Evolutionary conservation across 2,888 invertebrate genomes (phyloP), one percentile per base, ranked within the genome.

Genomic region (Andrena trimmerana): DNA sequence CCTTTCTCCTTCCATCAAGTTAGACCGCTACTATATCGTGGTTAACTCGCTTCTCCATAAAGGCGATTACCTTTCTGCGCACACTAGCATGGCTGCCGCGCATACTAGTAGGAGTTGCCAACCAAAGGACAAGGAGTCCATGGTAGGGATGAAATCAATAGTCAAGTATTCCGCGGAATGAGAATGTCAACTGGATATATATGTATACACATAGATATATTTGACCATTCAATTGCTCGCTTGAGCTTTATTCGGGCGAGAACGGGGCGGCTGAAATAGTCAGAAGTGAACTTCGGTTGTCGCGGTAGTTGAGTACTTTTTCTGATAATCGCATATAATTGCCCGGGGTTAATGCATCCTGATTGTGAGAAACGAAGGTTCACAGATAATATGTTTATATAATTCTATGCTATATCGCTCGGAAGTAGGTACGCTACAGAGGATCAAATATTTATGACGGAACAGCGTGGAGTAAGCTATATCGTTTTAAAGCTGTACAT

Each of bases 91-190:
- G 68, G 72, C 69, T 63, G 74, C 81, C 75, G 86, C 86, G 83
- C 82, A 83, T 78, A 81, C 83, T 80, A 76, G 69, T 62, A 80
- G 63, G 60, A 79, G 72, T 72, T 78, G 78, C 75, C 73, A 86
- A 79, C 83, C 79, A 86, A 87, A 83, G 88, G 70, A 82, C 74
- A 50, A 76, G 60, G 70, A 31, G 31, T 50, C 50, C 68, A 71
- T 81, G 68, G 84, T 81, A 77, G 88, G 87, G 81, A 71, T 73
- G 70, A 76, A 85, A 90, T 90, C 90, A 84, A 90, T 90, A 90
- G 81, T 88, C 85, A 90, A 89, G 90, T 89, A 90, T 88, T 86
- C 75, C 60, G 52, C 52, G 83, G 77, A 80, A 85, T 82, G 83
- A 78, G 83, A 88, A 89, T 84, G 60, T 70, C 76, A 85, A 72